These are phyloP conservation scores for Melanerpes formicivorus DNA, from an alignment of 2,113 vertebrate genomes.

Conservation along the genomic window DNA sequence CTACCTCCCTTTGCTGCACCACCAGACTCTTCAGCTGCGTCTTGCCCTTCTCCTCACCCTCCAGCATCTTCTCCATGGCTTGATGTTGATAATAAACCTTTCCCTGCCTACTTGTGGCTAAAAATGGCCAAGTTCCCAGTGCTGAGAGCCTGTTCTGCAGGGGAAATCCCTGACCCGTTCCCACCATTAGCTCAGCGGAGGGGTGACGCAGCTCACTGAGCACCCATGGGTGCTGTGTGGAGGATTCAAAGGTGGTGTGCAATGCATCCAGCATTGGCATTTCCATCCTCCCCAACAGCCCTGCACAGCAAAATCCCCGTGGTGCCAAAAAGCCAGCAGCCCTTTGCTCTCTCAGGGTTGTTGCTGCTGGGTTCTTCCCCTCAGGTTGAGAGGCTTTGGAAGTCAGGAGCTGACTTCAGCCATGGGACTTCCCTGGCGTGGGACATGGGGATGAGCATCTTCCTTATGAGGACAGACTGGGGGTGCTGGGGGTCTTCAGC, in stretches of 20 bases:
- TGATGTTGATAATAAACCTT: neutral
- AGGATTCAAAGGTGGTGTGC: neutral
- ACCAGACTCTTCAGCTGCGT: neutral
- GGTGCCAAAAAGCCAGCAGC: neutral
- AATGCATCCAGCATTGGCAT: neutral
- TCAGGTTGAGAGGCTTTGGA: neutral
- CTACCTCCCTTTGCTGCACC: accelerated
- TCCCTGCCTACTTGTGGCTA: neutral
- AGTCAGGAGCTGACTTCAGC: neutral
- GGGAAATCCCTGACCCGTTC: neutral
- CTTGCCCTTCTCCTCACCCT: neutral
- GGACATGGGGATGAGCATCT: neutral
- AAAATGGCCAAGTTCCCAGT: accelerated
- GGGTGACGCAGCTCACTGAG: neutral
- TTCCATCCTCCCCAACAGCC: neutral
- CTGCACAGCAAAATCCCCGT: accelerated
- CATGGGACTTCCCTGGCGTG: accelerated
- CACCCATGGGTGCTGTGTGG: neutral
- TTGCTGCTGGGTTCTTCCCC: neutral
- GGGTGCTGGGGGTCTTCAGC: too few species aligned
- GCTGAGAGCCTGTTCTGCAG: neutral
- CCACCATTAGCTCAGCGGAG: accelerated
- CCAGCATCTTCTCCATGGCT: neutral
- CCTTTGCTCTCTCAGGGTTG: neutral
- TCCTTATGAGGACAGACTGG: too few species aligned